phyloP scores from a whole-genome alignment of 2,797 vertebrate genomes.

The Psittacula derbiana region DNA sequence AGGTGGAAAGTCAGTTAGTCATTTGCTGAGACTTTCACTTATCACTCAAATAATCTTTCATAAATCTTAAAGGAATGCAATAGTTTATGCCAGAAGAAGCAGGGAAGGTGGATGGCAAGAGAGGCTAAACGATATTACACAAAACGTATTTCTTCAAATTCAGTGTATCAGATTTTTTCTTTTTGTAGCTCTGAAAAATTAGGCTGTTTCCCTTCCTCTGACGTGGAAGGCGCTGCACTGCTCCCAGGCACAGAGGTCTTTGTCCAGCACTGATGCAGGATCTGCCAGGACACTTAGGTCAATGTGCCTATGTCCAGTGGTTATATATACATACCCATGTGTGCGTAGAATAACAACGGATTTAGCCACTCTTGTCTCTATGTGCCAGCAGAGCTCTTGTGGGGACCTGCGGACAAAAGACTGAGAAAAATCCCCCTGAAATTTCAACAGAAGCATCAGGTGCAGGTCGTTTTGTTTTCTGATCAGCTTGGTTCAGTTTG shows the following conservation, averaged over 20 bases:
- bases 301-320: accelerated
- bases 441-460: accelerated
- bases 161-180: background rate
- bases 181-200: background rate
- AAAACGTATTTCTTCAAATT: background rate
- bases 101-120: background rate
- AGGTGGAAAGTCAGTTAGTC: conserved; percentile 26
- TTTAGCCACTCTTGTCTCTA: background rate
- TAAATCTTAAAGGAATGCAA: conserved; percentile 15
- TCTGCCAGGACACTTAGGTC: background rate
- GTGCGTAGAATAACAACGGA: accelerated
- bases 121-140: background rate
- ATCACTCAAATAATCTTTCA: conserved; percentile 41
- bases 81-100: background rate
- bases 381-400: background rate
- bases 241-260: background rate
- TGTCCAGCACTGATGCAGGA: background rate
- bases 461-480: accelerated
- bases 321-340: accelerated
- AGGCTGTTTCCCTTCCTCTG: background rate
- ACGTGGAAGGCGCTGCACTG: background rate
- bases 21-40: background rate
- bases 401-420: background rate
- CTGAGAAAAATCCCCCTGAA: background rate
- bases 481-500: background rate